These are phyloP conservation scores for Mystacornis crossleyi DNA, from an alignment of 2,113 vertebrate species.

Conservation along the genomic window DNA sequence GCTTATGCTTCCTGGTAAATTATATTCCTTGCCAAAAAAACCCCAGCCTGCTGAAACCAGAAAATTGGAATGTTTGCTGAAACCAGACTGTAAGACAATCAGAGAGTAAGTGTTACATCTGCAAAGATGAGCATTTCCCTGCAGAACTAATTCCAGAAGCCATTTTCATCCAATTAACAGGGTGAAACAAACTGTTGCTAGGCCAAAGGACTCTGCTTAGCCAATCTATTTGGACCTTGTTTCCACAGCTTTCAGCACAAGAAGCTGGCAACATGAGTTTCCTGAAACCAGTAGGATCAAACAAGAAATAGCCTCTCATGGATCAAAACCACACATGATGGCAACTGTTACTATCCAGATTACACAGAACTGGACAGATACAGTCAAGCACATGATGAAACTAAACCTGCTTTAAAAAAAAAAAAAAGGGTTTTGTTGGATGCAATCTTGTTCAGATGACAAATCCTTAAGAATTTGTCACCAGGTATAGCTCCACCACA, in stretches of 20 bases:
- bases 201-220: background rate
- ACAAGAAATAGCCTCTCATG: background rate
- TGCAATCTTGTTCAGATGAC: background rate
- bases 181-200: background rate
- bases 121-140: background rate
- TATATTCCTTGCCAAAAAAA: background rate
- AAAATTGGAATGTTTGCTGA: background rate
- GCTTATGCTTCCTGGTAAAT: background rate
- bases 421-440: background rate
- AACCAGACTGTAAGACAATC: background rate
- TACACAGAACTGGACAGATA: background rate
- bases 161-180: background rate
- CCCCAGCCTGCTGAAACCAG: background rate
- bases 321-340: background rate
- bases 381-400: background rate
- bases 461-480: background rate
- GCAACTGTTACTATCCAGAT: background rate
- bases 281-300: background rate
- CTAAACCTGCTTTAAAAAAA: background rate
- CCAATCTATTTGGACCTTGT: background rate
- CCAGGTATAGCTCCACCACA: background rate
- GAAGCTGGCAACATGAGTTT: background rate
- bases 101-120: background rate
- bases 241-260: background rate
- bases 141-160: constrained; percentile 12